A percentile compares a stretch with the other conserved stretches of the same genome.
These are phyloP conservation scores for Drosophila sordidula DNA, from an alignment of 2,888 invertebrate genomes.

Conservation along the genomic window DNA sequence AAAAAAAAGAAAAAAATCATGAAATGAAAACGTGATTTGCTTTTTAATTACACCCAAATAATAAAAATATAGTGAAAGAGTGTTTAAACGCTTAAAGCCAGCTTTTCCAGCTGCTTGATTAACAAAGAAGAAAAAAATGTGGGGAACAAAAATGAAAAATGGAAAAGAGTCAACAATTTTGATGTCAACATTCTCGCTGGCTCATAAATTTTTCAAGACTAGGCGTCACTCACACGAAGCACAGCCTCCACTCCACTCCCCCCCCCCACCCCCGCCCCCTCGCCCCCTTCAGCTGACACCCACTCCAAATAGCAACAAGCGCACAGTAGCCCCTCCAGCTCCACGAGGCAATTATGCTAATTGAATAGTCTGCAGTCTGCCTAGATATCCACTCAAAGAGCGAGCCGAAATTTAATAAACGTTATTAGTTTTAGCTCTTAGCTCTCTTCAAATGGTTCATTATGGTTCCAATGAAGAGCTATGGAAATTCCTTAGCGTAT, in stretches of 20 bases:
- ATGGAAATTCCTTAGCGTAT: slow-evolving; percentile 1
- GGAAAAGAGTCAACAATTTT: slow-evolving; percentile 28
- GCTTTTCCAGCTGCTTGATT: slow-evolving; percentile 42
- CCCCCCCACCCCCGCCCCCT: background rate
- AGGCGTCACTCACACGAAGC: slow-evolving; percentile 45
- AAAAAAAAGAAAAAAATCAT: slow-evolving; percentile 28
- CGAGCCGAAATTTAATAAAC: slow-evolving; percentile 62
- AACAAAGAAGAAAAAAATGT: slow-evolving; percentile 9
- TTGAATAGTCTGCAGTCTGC: slow-evolving; percentile 45
- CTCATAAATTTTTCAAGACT: slow-evolving; percentile 42
- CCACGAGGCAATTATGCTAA: slow-evolving; percentile 50
- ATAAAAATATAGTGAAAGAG: slow-evolving; percentile 15
- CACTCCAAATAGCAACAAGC: slow-evolving; percentile 20
- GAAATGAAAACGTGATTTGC: slow-evolving; percentile 70
- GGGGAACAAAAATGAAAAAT: background rate
- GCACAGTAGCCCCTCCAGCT: slow-evolving; percentile 48
- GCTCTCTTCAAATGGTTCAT: slow-evolving; percentile 44
- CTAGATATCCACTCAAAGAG: slow-evolving; percentile 48
- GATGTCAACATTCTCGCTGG: slow-evolving; percentile 41
- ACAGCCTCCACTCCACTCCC: background rate
- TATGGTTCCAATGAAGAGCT: slow-evolving; percentile 36
- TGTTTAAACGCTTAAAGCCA: slow-evolving; percentile 17
- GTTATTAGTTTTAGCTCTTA: slow-evolving; percentile 48
- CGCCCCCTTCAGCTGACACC: slow-evolving; percentile 11
- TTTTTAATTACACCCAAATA: slow-evolving; percentile 66